Conservation (phyloP, 1,140 invertebrate species). For the Drusus annulatus region DNA sequence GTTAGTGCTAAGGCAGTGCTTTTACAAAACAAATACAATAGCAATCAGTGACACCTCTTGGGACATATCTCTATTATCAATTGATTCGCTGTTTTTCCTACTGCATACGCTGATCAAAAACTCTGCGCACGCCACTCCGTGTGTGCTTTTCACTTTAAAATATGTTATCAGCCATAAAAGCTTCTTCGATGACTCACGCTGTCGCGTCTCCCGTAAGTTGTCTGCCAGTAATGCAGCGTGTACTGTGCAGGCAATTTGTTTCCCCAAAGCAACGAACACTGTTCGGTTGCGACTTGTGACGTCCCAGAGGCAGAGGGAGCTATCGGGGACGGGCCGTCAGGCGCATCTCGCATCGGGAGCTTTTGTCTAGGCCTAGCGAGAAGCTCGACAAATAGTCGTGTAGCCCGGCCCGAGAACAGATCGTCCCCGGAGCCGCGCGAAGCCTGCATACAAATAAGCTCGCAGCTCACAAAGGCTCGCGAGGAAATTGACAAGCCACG, state of each 20-base stretch:
- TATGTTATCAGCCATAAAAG: no score
- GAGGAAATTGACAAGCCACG: not conserved
- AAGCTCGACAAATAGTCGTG: constrained; percentile 40
- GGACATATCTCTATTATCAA: no score
- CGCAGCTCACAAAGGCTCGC: not conserved
- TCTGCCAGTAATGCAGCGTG: not conserved
- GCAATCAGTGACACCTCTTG: no score
- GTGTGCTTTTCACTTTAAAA: no score
- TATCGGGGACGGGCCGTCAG: constrained; percentile 26
- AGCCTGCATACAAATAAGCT: constrained; percentile 12
- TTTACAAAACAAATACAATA: no score
- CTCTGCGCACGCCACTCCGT: no score
- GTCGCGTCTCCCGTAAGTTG: not conserved
- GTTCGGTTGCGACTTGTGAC: not conserved
- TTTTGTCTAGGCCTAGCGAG: constrained; percentile 12
- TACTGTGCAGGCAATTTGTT: constrained; percentile 36
- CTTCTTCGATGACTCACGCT: not conserved
- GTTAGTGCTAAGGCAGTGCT: no score
- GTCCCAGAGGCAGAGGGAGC: constrained; percentile 1
- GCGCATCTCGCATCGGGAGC: constrained; percentile 13
- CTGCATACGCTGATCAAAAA: no score
- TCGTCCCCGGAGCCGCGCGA: not conserved
- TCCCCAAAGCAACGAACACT: constrained; percentile 19
- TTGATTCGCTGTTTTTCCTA: no score
- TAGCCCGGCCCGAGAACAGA: not conserved